A percentile compares a stretch with the other conserved stretches of the same genome.
Evolutionary conservation across 2,113 vertebrate species (phyloP).

Genomic region (Cnemophilus loriae): DNA sequence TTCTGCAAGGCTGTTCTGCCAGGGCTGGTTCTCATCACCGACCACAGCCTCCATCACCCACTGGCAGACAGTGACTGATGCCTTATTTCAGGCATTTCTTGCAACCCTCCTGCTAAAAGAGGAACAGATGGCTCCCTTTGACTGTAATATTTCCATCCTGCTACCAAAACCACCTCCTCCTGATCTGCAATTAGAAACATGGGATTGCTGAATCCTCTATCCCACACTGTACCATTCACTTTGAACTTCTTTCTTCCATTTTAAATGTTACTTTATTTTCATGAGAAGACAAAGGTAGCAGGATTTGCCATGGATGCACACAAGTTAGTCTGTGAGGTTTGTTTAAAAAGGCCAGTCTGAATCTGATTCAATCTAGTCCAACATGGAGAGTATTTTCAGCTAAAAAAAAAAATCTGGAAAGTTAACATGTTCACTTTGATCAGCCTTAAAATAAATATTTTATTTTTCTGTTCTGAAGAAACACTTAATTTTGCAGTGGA

Average conservation of each 20-base stretch:
- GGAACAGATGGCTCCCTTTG: conserved; percentile 12
- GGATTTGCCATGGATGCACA: background rate
- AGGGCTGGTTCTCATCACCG: background rate
- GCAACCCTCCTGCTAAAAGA: background rate
- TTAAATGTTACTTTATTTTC: background rate
- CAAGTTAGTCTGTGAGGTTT: background rate
- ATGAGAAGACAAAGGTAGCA: background rate
- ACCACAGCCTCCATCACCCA: background rate
- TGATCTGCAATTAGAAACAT: background rate
- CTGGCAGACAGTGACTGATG: background rate
- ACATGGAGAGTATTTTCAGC: background rate
- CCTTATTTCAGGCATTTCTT: background rate
- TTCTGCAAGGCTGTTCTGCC: background rate
- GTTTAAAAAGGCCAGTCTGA: background rate
- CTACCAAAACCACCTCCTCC: background rate
- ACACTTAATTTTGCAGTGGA: background rate
- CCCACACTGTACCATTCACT: background rate
- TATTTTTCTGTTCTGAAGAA: background rate
- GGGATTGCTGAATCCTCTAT: background rate
- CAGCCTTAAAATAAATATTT: background rate
- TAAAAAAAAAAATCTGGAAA: background rate
- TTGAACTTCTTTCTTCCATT: background rate
- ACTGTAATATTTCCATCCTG: background rate
- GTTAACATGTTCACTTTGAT: background rate
- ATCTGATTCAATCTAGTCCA: background rate